Evolutionary conservation across 2,113 vertebrate species (phyloP), one percentile per base, ranked within the genome.

Genomic region (Butorides virescens): DNA sequence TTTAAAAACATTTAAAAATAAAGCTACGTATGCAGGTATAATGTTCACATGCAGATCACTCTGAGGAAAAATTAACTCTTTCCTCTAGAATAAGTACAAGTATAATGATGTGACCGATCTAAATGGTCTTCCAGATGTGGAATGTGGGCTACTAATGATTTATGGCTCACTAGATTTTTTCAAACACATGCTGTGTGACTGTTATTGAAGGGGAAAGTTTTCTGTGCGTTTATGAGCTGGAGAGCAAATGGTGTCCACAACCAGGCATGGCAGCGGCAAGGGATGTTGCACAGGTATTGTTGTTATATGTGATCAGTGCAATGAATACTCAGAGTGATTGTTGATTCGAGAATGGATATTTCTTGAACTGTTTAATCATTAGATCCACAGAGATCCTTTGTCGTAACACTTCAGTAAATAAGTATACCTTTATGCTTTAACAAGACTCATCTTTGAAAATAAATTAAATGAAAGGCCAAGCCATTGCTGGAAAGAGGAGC

Each of bases 221-320:
- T 36, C 53, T 77, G n/a, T 67, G 32, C 0, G 0, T 58, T 77
- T 62, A 25, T 15, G 30, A 90, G 27, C 27, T 5, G 7, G 39
- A 44, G 49, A 70, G 26, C 11, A 75, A 85, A 81, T 18, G 42
- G 29, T 42, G 47, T 34, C 66, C 58, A 46, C 26, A 79, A 30
- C 5, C 2, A 2, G 21, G 26, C 29, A 82, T 18, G 44, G 71
- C 49, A 86, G 53, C 78, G 18, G 39, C 21, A 58, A 76, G 22
- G 34, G 32, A 42, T 2, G 11, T 32, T 42, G 46, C 52, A 68
- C 1, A 3, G 5, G 14, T 36, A 3, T 0, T 25, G 17, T 10
- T 30, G 59, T 55, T 85, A n/a, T 76, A 59, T 22, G 22, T 11
- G n/a, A n/a, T 44, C 50, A 11, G 2, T 25, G 42, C 47, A 77